phyloP scores from a whole-genome alignment of 2,888 invertebrate genomes.

The Epinotia brunnichana region DNA sequence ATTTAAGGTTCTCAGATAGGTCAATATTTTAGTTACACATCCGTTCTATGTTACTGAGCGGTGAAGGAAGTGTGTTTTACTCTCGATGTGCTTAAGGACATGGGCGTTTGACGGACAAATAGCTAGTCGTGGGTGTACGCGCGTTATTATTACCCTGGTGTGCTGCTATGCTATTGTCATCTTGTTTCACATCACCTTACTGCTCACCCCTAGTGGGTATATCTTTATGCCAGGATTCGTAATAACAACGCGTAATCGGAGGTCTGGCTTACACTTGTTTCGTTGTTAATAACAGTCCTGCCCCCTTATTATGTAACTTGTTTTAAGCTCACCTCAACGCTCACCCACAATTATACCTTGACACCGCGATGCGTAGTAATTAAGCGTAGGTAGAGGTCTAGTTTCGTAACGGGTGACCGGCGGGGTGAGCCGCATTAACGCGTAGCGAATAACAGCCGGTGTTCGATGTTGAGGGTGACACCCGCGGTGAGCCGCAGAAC shows the following conservation, averaged over 20 bases:
- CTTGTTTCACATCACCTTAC: no score
- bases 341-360: no score
- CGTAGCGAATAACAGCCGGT: not conserved
- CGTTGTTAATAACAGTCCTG: no score
- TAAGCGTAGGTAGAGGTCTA: no score
- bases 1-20: constrained; percentile 46
- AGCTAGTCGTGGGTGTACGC: constrained; percentile 10
- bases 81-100: constrained; percentile 43
- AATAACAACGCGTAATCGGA: no score
- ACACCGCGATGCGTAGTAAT: no score
- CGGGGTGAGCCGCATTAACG: no score
- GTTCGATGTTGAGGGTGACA: constrained; percentile 51
- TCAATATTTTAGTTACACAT: constrained; percentile 72
- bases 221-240: no score
- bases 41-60: constrained; percentile 54
- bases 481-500: constrained; percentile 53
- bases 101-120: constrained; percentile 29
- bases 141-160: constrained; percentile 4
- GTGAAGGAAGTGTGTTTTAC: constrained; percentile 68
- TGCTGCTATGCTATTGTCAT: not conserved
- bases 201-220: no score
- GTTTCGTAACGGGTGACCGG: no score
- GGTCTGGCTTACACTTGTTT: not conserved
- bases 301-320: no score
- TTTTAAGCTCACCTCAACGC: no score